phyloP scores from a whole-genome alignment of 92 coral and sea anemone species.

The Scolanthus callimorphus region DNA sequence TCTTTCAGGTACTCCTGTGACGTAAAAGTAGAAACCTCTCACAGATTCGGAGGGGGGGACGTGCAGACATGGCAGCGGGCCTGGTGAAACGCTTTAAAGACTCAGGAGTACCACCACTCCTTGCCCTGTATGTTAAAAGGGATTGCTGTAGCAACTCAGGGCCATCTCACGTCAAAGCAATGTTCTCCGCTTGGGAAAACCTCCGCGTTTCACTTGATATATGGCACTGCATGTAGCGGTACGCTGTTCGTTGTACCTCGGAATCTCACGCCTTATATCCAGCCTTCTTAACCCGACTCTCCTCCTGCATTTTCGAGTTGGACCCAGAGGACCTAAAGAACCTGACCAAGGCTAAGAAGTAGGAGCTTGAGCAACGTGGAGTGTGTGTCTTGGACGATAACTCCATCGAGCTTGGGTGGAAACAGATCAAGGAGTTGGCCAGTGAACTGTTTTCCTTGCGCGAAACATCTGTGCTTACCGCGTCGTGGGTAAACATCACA shows the following conservation, averaged over 20 bases:
- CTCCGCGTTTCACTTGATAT: slow-evolving; percentile 34
- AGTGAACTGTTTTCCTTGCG: no score
- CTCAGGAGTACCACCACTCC: slow-evolving; percentile 6
- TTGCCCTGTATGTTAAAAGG: slow-evolving; percentile 23
- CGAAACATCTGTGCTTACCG: no score
- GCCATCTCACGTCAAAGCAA: slow-evolving; percentile 3
- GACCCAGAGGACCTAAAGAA: slow-evolving; percentile 12
- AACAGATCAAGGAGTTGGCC: no score
- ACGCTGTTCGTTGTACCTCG: slow-evolving; percentile 15
- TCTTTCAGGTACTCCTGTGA: no score
- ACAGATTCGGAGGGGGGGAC: slow-evolving; percentile 19
- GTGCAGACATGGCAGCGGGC: slow-evolving; percentile 7
- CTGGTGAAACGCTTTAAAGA: slow-evolving; percentile 6
- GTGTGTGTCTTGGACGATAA: not conserved
- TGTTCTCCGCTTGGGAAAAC: slow-evolving; percentile 8
- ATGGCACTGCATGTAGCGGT: slow-evolving; percentile 35
- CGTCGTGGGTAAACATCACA: no score
- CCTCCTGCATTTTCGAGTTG: slow-evolving; percentile 44
- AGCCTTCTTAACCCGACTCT: no score
- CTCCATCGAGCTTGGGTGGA: no score
- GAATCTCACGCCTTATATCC: no score
- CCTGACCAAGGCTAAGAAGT: slow-evolving; percentile 24
- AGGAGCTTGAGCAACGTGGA: slow-evolving; percentile 17
- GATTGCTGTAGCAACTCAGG: slow-evolving; percentile 34
- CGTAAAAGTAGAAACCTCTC: no score